Evolutionary conservation across 2,888 invertebrate species (phyloP).

Genomic region (Pantelozetes paolii): DNA sequence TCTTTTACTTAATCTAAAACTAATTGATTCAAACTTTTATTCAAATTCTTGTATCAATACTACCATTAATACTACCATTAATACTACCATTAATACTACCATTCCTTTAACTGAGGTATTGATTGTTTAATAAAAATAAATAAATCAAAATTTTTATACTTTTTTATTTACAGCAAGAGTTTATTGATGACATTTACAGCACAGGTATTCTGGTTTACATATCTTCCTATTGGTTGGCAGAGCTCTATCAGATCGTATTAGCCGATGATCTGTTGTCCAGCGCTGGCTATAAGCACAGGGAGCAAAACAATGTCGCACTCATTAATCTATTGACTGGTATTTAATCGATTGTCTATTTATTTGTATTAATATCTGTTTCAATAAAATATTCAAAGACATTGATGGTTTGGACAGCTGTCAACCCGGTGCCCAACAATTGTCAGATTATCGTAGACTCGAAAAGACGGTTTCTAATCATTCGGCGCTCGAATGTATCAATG

Average conservation of each 20-base stretch:
- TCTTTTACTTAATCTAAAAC: conserved; percentile 71
- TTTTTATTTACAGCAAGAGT: conserved; percentile 64
- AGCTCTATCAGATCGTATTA: conserved; percentile 81
- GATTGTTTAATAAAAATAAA: neutral
- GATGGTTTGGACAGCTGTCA: conserved; percentile 73
- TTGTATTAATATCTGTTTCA: neutral
- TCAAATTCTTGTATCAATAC: too few species aligned
- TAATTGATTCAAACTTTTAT: conserved; percentile 73
- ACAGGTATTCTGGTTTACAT: conserved; percentile 88
- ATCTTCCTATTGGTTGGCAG: conserved; percentile 87
- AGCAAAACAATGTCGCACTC: conserved; percentile 60
- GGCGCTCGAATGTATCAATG: conserved; percentile 54
- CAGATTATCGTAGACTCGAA: conserved; percentile 79
- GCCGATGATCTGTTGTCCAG: conserved; percentile 67
- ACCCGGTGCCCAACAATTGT: conserved; percentile 67
- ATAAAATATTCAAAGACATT: conserved; percentile 60
- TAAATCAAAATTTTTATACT: too few species aligned
- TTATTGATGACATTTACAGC: conserved; percentile 85
- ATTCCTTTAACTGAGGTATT: conserved; percentile 58
- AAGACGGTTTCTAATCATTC: conserved; percentile 65
- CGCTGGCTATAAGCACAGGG: conserved; percentile 60
- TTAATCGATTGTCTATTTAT: too few species aligned
- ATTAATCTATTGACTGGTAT: conserved; percentile 70
- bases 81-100: conserved; percentile 52
- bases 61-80: too few species aligned